A percentile compares a stretch with the other conserved stretches of the same genome.
phyloP scores from a whole-genome alignment of 2,888 invertebrate genomes.

The Chromoteleia sp. region DNA sequence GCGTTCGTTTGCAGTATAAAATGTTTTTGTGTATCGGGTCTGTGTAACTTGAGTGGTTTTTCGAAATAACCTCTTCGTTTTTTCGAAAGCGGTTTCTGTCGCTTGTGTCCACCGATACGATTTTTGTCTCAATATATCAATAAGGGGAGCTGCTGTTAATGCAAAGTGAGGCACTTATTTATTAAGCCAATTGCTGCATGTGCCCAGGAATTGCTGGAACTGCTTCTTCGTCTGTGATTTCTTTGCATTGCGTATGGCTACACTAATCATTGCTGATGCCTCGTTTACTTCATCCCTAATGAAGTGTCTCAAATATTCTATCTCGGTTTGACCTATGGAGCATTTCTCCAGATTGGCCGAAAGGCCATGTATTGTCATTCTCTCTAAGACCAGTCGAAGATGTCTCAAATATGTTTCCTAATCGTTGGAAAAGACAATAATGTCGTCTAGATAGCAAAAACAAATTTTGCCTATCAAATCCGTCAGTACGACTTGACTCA shows the following conservation, averaged over 20 bases:
- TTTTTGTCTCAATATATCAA: slow-evolving; percentile 4
- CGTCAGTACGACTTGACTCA: background rate
- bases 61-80: background rate
- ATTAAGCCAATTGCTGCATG: slow-evolving; percentile 30
- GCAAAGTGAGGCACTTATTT: slow-evolving; percentile 33
- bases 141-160: slow-evolving; percentile 6
- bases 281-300: slow-evolving; percentile 1
- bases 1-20: slow-evolving; percentile 2
- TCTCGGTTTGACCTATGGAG: background rate
- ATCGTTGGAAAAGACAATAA: slow-evolving; percentile 7
- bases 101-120: background rate
- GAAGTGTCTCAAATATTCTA: background rate
- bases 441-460: slow-evolving; percentile 19
- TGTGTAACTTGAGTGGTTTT: background rate
- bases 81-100: background rate
- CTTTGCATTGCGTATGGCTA: too few relatives aligned
- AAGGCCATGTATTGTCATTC: slow-evolving; percentile 8
- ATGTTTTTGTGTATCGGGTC: background rate
- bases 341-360: slow-evolving; percentile 24
- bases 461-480: background rate
- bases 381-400: slow-evolving; percentile 11
- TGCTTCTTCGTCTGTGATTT: background rate
- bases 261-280: too few relatives aligned
- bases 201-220: slow-evolving; percentile 12
- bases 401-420: slow-evolving; percentile 18